Evolutionary conservation across 2,797 vertebrate species (phyloP).

Genomic region (Pipistrellus nathusii): DNA sequence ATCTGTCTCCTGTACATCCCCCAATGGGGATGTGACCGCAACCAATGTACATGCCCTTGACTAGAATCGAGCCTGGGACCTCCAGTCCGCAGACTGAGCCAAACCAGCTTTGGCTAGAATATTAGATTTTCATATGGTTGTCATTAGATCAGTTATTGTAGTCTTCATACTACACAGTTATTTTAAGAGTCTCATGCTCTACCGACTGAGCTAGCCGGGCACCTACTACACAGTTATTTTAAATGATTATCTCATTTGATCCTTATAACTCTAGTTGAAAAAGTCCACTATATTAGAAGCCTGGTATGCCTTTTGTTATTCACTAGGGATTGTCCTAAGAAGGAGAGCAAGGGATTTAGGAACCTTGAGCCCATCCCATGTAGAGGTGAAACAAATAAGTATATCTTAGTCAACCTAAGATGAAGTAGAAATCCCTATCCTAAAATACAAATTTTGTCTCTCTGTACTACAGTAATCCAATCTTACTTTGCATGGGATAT

Average conservation of each 20-base stretch:
- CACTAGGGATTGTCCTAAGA: slow-evolving; percentile 17
- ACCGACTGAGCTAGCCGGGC: too few species aligned
- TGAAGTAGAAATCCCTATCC: slow-evolving; percentile 13
- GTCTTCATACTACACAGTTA: not conserved
- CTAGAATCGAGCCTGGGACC: too few species aligned
- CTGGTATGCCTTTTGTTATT: not conserved
- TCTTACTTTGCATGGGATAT: not conserved
- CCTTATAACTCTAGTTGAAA: not conserved
- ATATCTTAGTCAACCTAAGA: not conserved
- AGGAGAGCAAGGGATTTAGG: slow-evolving; percentile 11
- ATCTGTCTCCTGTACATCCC: too few species aligned
- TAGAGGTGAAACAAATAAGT: slow-evolving; percentile 15
- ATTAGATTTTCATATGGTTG: not conserved
- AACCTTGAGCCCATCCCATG: not conserved
- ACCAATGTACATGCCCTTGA: too few species aligned
- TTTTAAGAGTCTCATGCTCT: too few species aligned
- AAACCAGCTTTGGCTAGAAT: not conserved
- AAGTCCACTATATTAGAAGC: not conserved
- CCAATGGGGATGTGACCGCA: too few species aligned
- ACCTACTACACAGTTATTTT: not conserved
- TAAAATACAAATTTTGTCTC: slow-evolving; percentile 41
- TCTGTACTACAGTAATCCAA: not conserved
- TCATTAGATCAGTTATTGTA: not conserved
- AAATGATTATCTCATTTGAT: slow-evolving; percentile 18
- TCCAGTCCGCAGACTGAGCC: too few species aligned